Evolutionary conservation across 2,113 vertebrate species (phyloP), one percentile per base, ranked within the genome.

Genomic region (Corapipo altera): DNA sequence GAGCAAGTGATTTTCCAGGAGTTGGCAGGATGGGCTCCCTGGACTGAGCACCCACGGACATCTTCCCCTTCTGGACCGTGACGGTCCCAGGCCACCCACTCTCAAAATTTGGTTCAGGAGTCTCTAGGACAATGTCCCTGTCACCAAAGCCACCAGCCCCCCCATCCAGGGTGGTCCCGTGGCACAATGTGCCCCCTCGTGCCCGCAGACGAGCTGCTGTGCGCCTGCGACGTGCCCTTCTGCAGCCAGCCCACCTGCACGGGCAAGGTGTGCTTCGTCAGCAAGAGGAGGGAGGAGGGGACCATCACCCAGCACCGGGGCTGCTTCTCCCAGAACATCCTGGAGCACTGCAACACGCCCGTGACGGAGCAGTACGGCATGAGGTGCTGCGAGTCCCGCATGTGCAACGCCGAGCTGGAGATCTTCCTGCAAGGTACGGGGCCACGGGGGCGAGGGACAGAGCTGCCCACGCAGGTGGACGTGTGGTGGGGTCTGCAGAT

Each of bases 201-300:
- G 43, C 89, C 86, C 6, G 0, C 91, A 97, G 96, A 55, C 0
- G 73, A 96, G 55, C 18, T 97, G 86, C 75, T 43, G 33, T 98
- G 97, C 0, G 75, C 67, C 73, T 97, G 97, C 2, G 87, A 97
- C 0, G 24, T 78, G 27, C 65, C 80, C 0, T 10, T 51, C 39
- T 98, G 97, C 92, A 26, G 15, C 35, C 24, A 27, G 9, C 46
- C 87, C 26, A 96, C 72, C 49, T 98, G 97, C 94, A 81, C 52
- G 21, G 97, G 97, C 65, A 85, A 41, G 65, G 74, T 91, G 39
- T 98, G 97, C 85, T 98, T 96, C 24, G 74, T 95, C 75, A 97
- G 97, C 91, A 97, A 95, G 88, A 84, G 72, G 35, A 91, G 13
- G 72, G 78, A 94, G 28, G 64, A 93, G 6, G 95, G 93, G 1